Evolutionary conservation across 53 echinoderm and acorn worm species (phyloP).

Genomic region (Astropecten irregularis): DNA sequence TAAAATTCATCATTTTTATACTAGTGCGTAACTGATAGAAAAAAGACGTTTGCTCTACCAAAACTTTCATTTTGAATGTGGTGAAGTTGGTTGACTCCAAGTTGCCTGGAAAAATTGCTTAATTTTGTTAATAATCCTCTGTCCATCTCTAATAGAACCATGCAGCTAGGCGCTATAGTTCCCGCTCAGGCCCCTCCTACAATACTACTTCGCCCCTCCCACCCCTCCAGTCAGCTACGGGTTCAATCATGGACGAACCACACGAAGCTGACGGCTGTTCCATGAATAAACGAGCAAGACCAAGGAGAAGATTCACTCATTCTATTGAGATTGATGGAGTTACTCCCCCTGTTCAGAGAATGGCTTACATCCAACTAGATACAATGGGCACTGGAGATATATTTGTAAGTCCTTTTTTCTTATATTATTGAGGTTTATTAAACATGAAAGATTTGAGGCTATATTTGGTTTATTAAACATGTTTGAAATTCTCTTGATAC

Average conservation of each 20-base stretch:
- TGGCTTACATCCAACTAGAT: slow-evolving; percentile 68
- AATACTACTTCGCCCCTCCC: background rate
- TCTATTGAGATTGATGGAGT: background rate
- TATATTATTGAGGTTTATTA: too few relatives aligned
- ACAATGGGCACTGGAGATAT: slow-evolving; percentile 63
- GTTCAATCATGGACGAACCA: background rate
- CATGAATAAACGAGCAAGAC: background rate
- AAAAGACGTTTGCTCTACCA: too few relatives aligned
- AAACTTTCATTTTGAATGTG: too few relatives aligned
- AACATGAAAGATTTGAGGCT: too few relatives aligned
- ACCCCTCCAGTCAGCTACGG: background rate
- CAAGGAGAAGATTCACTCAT: slow-evolving; percentile 15
- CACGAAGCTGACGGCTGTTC: slow-evolving; percentile 12
- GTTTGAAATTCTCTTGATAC: too few relatives aligned
- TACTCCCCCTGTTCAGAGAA: slow-evolving; percentile 24
- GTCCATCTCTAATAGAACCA: too few relatives aligned
- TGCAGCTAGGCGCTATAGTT: background rate
- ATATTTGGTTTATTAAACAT: too few relatives aligned
- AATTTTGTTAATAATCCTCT: too few relatives aligned
- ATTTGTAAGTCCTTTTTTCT: slow-evolving; percentile 73
- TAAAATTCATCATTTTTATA: too few relatives aligned
- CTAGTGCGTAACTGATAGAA: too few relatives aligned
- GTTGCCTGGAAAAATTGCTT: too few relatives aligned
- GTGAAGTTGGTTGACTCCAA: too few relatives aligned
- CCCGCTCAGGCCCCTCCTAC: background rate